A percentile compares a stretch with the other conserved stretches of the same genome.
Evolutionary conservation across 2,888 invertebrate genomes (phyloP).

Genomic region (Pandemis cinnamomeana): DNA sequence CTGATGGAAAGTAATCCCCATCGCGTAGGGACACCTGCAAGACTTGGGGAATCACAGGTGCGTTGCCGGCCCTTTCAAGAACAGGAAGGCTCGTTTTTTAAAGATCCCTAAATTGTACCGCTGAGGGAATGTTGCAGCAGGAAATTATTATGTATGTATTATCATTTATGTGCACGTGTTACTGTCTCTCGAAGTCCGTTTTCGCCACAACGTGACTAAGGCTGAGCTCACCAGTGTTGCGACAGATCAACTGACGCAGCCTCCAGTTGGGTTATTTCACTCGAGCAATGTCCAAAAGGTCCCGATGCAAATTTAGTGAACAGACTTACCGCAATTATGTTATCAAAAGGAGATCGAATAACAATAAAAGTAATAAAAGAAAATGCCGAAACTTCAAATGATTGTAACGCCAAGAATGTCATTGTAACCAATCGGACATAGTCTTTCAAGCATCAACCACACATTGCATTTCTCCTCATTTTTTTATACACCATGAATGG

Average conservation of each 20-base stretch:
- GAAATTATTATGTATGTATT: too few species aligned
- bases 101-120: too few species aligned
- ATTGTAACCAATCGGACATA: constrained; percentile 4
- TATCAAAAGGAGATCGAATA: too few species aligned
- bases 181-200: background rate
- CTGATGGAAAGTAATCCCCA: too few species aligned
- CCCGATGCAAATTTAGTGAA: background rate
- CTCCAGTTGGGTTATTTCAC: background rate
- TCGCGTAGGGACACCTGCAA: too few species aligned
- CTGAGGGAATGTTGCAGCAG: too few species aligned
- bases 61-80: too few species aligned
- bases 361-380: too few species aligned
- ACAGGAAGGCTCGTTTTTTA: too few species aligned
- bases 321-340: background rate
- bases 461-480: background rate
- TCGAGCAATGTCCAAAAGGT: constrained; percentile 12
- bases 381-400: too few species aligned
- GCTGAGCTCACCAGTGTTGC: constrained; percentile 6
- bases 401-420: background rate
- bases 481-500: background rate
- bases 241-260: constrained; percentile 17
- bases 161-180: too few species aligned
- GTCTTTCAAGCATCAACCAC: background rate
- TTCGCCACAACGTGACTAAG: constrained; percentile 30
- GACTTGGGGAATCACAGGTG: too few species aligned